phyloP scores from a whole-genome alignment of 2,888 invertebrate species.

The Agriopis leucophaearia region DNA sequence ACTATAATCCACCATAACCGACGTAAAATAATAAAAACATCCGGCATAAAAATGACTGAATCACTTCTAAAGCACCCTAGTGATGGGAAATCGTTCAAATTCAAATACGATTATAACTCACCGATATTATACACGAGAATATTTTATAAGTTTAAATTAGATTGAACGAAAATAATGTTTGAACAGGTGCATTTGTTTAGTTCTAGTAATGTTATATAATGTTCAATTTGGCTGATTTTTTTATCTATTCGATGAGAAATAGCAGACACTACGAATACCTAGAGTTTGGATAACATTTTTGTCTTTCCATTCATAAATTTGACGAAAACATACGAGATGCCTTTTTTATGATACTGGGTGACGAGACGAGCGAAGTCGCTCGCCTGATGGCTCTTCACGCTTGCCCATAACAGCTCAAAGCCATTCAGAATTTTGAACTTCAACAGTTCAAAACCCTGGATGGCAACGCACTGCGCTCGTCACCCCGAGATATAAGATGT shows the following conservation, averaged over 20 bases:
- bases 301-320: neutral
- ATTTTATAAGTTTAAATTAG: conserved; percentile 26
- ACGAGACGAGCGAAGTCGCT: too few species aligned
- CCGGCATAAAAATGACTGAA: conserved; percentile 1
- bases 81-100: conserved; percentile 24
- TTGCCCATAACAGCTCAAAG: too few species aligned
- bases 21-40: neutral
- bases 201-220: conserved; percentile 4
- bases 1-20: neutral
- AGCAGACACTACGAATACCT: neutral
- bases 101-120: conserved; percentile 24
- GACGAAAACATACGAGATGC: too few species aligned
- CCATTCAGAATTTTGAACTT: too few species aligned
- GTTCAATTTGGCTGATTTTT: conserved; percentile 14
- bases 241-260: conserved; percentile 26
- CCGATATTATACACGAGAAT: conserved; percentile 20
- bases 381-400: too few species aligned
- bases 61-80: conserved; percentile 5
- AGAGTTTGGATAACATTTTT: neutral
- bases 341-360: too few species aligned
- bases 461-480: too few species aligned
- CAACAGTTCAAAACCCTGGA: too few species aligned
- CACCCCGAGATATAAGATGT: too few species aligned
- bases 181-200: conserved; percentile 34
- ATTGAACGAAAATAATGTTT: conserved; percentile 28